A percentile compares a stretch with the other conserved stretches of the same genome.
Conservation (phyloP, 2,797 vertebrate genomes). For the Notolabrus celidotus region DNA sequence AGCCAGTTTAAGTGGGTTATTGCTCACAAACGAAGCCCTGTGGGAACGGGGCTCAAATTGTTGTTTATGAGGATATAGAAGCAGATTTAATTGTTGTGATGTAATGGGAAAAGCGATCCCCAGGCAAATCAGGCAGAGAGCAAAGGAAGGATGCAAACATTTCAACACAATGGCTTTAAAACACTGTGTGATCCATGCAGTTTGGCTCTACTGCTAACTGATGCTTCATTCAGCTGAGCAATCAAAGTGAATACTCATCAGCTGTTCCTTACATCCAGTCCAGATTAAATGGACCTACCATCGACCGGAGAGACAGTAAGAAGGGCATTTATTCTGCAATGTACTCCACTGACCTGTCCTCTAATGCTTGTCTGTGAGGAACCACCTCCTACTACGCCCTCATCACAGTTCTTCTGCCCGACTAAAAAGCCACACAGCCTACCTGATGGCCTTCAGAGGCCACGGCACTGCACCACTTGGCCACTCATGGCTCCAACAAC, state of each 20-base stretch:
- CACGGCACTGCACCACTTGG: too few relatives aligned
- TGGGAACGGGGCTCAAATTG: slow-evolving; percentile 19
- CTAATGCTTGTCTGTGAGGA: too few relatives aligned
- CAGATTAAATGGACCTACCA: slow-evolving; percentile 3
- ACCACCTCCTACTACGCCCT: too few relatives aligned
- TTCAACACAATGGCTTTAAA: not conserved
- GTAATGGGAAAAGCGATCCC: slow-evolving; percentile 40
- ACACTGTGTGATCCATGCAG: not conserved
- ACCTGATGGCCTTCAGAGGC: too few relatives aligned
- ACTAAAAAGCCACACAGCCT: too few relatives aligned
- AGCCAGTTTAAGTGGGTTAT: slow-evolving; percentile 60
- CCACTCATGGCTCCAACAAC: too few relatives aligned
- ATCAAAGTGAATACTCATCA: not conserved
- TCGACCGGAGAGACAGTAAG: slow-evolving; percentile 7
- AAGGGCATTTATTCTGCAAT: not conserved
- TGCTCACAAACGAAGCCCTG: slow-evolving; percentile 33
- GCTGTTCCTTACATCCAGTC: not conserved
- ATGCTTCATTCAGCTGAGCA: slow-evolving; percentile 2
- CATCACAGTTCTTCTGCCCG: too few relatives aligned
- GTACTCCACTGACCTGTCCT: not conserved
- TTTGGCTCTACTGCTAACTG: not conserved
- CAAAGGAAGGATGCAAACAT: slow-evolving; percentile 9
- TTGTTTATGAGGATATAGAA: slow-evolving; percentile 60
- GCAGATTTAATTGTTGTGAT: slow-evolving; percentile 59
- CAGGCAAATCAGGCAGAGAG: slow-evolving; percentile 19